Base-by-base conservation (phyloP, 2,113 vertebrate genomes). In the Rhadina sibilatrix region DNA sequence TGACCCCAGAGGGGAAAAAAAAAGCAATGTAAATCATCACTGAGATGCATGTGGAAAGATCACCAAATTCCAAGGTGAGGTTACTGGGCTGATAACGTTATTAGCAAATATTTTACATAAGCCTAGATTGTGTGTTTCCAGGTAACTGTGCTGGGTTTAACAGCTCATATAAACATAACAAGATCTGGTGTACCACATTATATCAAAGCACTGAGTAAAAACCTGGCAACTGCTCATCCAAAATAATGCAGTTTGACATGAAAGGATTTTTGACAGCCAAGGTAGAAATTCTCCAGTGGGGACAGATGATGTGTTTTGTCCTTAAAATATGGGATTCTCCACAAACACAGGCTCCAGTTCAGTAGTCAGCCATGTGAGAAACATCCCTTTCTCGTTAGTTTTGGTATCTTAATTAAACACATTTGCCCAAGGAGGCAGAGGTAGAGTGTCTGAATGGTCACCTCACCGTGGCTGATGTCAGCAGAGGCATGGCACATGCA, bases 381-480 rank as follows among this genome's bases (percentile, higher is more conserved):
- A 24, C 23, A 38, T 12, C 18, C 47, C 9, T 75, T 86, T 37
- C 66, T 61, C 7, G 0, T 7, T 23, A 28, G 5, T 8, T 85
- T 91, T 49, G 15, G 6, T 56, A 15, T 14, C 80, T 63, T 46
- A 63, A 78, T 77, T 74, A 56, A 81, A 31, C 10, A 16, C 24
- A 42, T 42, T 76, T 69, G 46, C 72, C 38, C 42, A 15, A 9
- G 0, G 20, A 61, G 47, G 33, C 52, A 33, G 38, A 59, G 44
- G 14, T 2, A 15, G 37, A 38, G 57, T 3, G 40, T 31, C 38
- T 65, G 79, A 64, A 46, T 6, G 49, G 72, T 11, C 46, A 7
- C 0, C 0, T 50, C 3, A 0, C 53, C 3, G 14, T 9, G 13
- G 61, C 31, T 42, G 82, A 23, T 52, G 6, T 2, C 2, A 3